Conservation (phyloP, 2,797 vertebrate species). For the Glyptemys insculpta region DNA sequence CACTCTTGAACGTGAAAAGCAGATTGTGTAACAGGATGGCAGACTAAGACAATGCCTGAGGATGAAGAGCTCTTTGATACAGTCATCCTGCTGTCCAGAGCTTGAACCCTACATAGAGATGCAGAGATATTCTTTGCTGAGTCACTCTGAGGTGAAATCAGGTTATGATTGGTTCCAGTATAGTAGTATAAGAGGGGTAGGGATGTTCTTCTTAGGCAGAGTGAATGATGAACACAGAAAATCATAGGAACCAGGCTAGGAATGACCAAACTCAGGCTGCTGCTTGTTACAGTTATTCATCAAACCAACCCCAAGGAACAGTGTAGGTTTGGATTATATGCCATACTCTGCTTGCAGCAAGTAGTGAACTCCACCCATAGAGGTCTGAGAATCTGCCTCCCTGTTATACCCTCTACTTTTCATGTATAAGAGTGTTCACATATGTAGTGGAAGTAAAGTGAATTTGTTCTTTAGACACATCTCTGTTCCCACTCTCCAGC, state of each 20-base stretch:
- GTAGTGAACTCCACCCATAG: not conserved
- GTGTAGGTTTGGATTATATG: not conserved
- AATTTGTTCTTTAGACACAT: not conserved
- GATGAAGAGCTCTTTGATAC: not conserved
- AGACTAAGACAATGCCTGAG: not conserved
- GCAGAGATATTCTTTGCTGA: not conserved
- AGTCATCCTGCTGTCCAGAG: not conserved
- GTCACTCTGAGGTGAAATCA: not conserved
- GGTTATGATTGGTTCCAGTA: not conserved
- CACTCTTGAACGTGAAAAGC: fast-evolving
- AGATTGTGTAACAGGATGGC: not conserved
- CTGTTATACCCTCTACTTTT: not conserved
- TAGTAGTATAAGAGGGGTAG: not conserved
- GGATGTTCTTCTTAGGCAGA: not conserved
- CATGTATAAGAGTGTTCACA: not conserved
- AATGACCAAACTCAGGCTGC: not conserved
- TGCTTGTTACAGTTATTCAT: not conserved
- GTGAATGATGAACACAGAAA: not conserved
- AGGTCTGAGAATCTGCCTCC: not conserved
- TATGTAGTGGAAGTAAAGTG: not conserved
- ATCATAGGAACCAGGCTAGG: not conserved
- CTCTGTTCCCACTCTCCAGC: not conserved
- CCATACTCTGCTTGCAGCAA: not conserved
- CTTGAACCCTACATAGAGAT: fast-evolving
- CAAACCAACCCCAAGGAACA: not conserved